Base-by-base conservation (phyloP, 2,888 invertebrate genomes). In the Eustalomyia histrio region DNA sequence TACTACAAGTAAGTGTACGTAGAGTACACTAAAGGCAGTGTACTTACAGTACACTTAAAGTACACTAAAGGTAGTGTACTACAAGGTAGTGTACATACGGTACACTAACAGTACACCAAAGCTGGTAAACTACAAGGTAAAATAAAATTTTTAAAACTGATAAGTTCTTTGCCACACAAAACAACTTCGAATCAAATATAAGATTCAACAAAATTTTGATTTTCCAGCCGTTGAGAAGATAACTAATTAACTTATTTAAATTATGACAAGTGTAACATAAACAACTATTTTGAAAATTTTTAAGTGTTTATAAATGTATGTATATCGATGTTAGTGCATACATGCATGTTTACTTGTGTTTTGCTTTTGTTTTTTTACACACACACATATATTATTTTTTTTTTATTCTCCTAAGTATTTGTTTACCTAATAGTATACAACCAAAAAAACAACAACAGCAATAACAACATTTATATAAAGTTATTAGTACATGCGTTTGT, bases 381-480 rank as follows among this genome's bases (percentile, higher is more conserved):
- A 16, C 9, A 14, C 4, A 12, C n/a, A n/a, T n/a, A n/a, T n/a
- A n/a, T n/a, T n/a, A n/a, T n/a, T 39, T 58, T 67, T 58, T 52
- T 63, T 14, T 39, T 64, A 75, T 58, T 63, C 68, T 64, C 58
- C 53, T 53, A 71, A 74, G 75, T 65, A 75, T 75, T 71, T 80
- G 71, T 75, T 65, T 75, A 55, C 39, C 69, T 65, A 55, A 65
- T 57, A 17, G 47, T 17, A 18, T 24, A 39, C 52, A 18, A 10
- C 17, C 50, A 50, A 57, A 50, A 24, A 33, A n/a, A n/a, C n/a
- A n/a, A 10, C 35, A 33, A 24, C 39, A 52, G 47, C 12, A 72
- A 53, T 18, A 63, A 68, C 39, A 57, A 12, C 39, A 39, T 39
- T 14, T n/a, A n/a, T 47, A 14, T 14, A 39, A 35, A 29, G 29